Evolutionary conservation across 2,113 vertebrate species (phyloP), one percentile per base, ranked within the genome.

Genomic region (Aldabrachelys gigantea): DNA sequence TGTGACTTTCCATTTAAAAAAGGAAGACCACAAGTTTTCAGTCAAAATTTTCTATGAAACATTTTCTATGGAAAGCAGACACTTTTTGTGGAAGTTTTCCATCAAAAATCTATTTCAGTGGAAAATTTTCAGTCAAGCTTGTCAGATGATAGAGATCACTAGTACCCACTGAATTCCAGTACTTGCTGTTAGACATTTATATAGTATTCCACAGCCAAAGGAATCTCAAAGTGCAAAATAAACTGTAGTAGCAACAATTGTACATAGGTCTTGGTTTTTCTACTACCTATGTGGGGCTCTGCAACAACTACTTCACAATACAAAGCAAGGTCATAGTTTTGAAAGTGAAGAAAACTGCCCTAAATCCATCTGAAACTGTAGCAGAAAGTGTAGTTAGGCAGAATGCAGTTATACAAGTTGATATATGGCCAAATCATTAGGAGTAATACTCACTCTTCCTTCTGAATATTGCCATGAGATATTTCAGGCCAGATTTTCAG

Each of bases 351-450:
- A 27, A 29, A 76, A 16, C 0, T 0, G 1, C 2, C 0, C 0
- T 3, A 21, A 8, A 4, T 6, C 3, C 3, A 3, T 2, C 4
- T 44, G 56, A 59, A 14, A 89, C 65, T 38, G n/a, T 21, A 72
- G 44, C 13, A 79, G 31, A 29, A 8, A 7, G 5, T 65, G 35
- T 31, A 2, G 1, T 82, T 31, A 0, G 2, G 27, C 1, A 0
- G 17, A 0, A 17, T 29, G 53, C 12, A 5, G 29, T 80, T 80
- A n/a, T 5, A 53, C 7, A 44, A 7, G 8, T 17, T 54, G 1
- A 0, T 1, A 44, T 80, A 19, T 35, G 10, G 44, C 22, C 0
- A 0, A 22, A 47, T 21, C 0, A 0, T 12, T 0, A 0, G 2
- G 3, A 38, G 22, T 27, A 78, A 27, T 41, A 12, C 41, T n/a